phyloP scores from a whole-genome alignment of 2,888 invertebrate genomes.

The Meloe dianella region DNA sequence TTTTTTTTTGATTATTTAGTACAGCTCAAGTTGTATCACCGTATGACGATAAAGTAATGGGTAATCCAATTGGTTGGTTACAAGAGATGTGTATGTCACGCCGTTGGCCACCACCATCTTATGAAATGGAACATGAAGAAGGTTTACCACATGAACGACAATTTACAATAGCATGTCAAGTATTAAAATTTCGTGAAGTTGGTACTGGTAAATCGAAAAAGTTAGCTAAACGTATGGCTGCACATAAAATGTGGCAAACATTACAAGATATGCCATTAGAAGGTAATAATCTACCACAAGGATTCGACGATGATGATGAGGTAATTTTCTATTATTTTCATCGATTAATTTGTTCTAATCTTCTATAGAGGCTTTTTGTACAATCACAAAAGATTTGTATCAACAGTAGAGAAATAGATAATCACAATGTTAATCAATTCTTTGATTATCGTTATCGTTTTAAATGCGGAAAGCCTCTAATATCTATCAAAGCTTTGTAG shows the following conservation, averaged over 20 bases:
- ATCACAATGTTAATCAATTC: too few species aligned
- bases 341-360: too few species aligned
- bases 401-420: too few species aligned
- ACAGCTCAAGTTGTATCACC: conserved; percentile 64
- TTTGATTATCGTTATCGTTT: too few species aligned
- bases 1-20: conserved; percentile 35
- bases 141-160: conserved; percentile 92
- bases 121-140: conserved; percentile 87
- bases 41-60: conserved; percentile 81
- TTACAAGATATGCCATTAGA: conserved; percentile 80
- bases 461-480: neutral
- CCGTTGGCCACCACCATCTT: conserved; percentile 93
- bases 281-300: conserved; percentile 64
- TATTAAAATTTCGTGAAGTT: conserved; percentile 83
- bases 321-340: too few species aligned
- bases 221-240: conserved; percentile 94
- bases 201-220: conserved; percentile 96
- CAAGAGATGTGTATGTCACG: conserved; percentile 96
- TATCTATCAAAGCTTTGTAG: too few species aligned
- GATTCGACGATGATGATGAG: conserved; percentile 75
- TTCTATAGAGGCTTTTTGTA: too few species aligned
- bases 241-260: conserved; percentile 90
- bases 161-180: conserved; percentile 90
- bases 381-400: too few species aligned
- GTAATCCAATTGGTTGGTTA: conserved; percentile 94